Percentiles rank a stretch among this genome's conserved stretches.
Evolutionary conservation across 2,113 vertebrate species (phyloP).

Genomic region (Ammodytes dubius): DNA sequence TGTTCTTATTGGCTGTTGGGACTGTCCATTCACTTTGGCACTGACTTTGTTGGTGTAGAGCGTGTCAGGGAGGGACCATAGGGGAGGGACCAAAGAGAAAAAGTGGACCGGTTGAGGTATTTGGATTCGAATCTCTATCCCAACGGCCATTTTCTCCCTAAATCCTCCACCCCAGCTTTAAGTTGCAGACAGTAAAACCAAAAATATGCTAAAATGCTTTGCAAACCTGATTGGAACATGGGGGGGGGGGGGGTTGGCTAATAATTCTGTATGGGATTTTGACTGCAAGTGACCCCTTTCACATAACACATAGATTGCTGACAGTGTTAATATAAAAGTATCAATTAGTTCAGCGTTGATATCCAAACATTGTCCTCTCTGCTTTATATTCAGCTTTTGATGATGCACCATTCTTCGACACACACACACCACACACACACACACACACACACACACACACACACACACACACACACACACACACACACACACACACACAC

Average conservation of each 20-base stretch:
- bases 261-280: not conserved
- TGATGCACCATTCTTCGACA: not conserved
- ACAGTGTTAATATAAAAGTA: not conserved
- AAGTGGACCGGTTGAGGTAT: too few species aligned
- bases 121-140: too few species aligned
- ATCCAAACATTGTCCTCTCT: not conserved
- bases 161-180: not conserved
- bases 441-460: too few species aligned
- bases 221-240: not conserved
- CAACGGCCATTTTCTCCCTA: too few species aligned
- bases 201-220: not conserved
- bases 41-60: too few species aligned
- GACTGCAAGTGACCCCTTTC: not conserved
- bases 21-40: too few species aligned
- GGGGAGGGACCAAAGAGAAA: too few species aligned
- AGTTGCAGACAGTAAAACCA: not conserved
- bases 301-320: not conserved
- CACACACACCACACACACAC: too few species aligned
- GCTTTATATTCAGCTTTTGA: constrained; percentile 27
- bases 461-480: too few species aligned
- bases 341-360: not conserved
- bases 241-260: not conserved
- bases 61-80: too few species aligned
- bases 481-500: too few species aligned
- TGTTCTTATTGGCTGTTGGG: too few species aligned